Conservation (phyloP, 2,113 vertebrate genomes). For the Lophochroa leadbeateri region DNA sequence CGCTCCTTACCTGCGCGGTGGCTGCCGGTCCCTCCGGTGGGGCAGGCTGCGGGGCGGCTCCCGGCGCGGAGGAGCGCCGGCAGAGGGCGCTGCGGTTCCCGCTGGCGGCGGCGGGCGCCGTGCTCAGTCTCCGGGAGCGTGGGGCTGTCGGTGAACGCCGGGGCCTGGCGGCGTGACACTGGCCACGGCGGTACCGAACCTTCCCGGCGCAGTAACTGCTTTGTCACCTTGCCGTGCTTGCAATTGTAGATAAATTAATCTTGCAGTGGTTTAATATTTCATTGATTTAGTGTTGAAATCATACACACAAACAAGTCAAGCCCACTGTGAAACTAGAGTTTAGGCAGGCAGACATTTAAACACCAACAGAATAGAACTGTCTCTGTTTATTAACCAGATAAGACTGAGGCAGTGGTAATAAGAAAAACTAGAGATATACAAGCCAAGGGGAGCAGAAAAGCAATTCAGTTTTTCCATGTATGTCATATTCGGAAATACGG, state of each 20-base stretch:
- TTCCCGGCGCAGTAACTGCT: background rate
- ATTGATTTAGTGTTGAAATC: background rate
- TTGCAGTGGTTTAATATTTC: accelerated
- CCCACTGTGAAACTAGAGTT: background rate
- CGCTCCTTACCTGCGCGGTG: background rate
- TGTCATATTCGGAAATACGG: background rate
- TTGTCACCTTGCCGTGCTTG: background rate
- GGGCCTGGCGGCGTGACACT: background rate
- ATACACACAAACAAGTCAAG: background rate
- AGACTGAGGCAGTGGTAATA: background rate
- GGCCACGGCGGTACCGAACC: background rate
- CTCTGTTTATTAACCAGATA: background rate
- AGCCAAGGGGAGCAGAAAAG: background rate
- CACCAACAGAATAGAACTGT: background rate
- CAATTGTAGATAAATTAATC: accelerated
- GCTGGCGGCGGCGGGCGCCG: background rate
- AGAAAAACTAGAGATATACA: background rate
- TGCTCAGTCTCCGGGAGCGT: background rate
- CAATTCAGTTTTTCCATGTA: background rate
- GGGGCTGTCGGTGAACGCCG: background rate
- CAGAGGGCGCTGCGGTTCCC: background rate
- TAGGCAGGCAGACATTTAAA: background rate
- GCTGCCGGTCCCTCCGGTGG: background rate
- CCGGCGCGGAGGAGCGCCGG: background rate
- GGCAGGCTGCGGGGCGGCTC: background rate